A percentile compares a stretch with the other conserved stretches of the same genome.
phyloP scores from a whole-genome alignment of 1,140 invertebrate genomes.

The Papilio xuthus region DNA sequence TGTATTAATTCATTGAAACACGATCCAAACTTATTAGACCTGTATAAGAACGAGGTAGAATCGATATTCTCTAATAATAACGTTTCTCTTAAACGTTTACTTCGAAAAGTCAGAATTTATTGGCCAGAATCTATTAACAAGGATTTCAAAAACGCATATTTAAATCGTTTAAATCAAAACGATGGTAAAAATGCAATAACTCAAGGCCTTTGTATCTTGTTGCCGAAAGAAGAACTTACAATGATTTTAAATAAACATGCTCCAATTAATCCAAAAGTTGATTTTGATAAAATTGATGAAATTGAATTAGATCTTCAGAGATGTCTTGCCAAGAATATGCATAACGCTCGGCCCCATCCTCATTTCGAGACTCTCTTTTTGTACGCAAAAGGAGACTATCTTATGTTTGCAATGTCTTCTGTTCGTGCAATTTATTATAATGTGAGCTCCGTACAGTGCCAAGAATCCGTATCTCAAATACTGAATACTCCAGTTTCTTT shows the following conservation, averaged over 20 bases:
- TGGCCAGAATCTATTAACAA: slow-evolving; percentile 54
- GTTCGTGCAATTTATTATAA: slow-evolving; percentile 65
- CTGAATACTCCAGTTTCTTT: slow-evolving; percentile 60
- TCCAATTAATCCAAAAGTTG: slow-evolving; percentile 53
- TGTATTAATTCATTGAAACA: slow-evolving; percentile 68
- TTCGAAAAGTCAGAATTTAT: slow-evolving; percentile 62
- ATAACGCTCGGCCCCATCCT: slow-evolving; percentile 59
- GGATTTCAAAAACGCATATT: slow-evolving; percentile 49
- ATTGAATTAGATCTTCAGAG: slow-evolving; percentile 51
- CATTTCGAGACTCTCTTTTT: slow-evolving; percentile 50
- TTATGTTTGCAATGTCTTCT: slow-evolving; percentile 59
- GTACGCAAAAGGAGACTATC: slow-evolving; percentile 66
- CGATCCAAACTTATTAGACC: slow-evolving; percentile 53
- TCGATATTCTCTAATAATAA: slow-evolving; percentile 46
- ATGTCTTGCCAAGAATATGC: slow-evolving; percentile 64
- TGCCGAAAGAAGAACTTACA: slow-evolving; percentile 47
- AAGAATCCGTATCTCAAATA: slow-evolving; percentile 53
- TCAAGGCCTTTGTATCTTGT: slow-evolving; percentile 52
- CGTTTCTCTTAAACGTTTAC: slow-evolving; percentile 47
- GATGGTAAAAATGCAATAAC: slow-evolving; percentile 51
- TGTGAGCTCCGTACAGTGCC: slow-evolving; percentile 45
- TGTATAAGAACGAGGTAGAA: slow-evolving; percentile 46
- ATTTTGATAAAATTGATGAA: slow-evolving; percentile 53
- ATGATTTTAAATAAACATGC: slow-evolving; percentile 55
- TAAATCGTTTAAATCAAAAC: slow-evolving; percentile 42